These are phyloP conservation scores for Pyrochroa serraticornis DNA, from an alignment of 2,888 invertebrate species.

Conservation along the genomic window DNA sequence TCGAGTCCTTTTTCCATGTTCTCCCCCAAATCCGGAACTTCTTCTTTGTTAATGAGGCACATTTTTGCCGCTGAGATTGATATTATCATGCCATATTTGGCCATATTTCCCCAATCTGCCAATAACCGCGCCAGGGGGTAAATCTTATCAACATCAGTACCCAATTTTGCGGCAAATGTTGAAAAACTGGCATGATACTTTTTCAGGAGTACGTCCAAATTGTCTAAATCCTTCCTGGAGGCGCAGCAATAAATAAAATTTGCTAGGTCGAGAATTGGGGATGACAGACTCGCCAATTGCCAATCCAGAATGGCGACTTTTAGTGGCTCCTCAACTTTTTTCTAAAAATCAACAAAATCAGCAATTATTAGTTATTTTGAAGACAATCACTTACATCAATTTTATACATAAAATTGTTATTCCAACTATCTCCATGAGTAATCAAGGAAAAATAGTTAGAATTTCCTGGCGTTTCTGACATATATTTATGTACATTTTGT, in stretches of 20 bases:
- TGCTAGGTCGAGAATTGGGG: conserved; percentile 47
- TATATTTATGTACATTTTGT: not conserved
- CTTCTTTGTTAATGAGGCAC: too few relatives aligned
- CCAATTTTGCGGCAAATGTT: conserved; percentile 36
- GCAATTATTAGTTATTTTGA: not conserved
- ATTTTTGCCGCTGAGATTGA: too few relatives aligned
- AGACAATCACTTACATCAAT: conserved; percentile 11
- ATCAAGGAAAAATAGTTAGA: conserved; percentile 12
- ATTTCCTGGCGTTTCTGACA: not conserved
- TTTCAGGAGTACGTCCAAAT: conserved; percentile 43
- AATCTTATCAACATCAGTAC: conserved; percentile 40
- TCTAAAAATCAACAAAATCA: conserved; percentile 1
- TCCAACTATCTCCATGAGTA: conserved; percentile 35
- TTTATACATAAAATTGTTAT: conserved; percentile 33
- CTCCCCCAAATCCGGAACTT: too few relatives aligned
- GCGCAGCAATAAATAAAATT: conserved; percentile 49
- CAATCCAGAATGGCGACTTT: conserved; percentile 34
- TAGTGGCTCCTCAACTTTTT: not conserved
- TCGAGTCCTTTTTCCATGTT: too few relatives aligned
- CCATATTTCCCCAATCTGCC: conserved; percentile 43
- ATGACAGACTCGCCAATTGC: conserved; percentile 36
- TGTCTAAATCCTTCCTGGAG: conserved; percentile 39
- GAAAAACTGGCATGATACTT: conserved; percentile 47
- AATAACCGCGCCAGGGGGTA: conserved; percentile 43
- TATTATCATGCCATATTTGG: conserved; percentile 13